Evolutionary conservation across 2,113 vertebrate genomes (phyloP), one percentile per base, ranked within the genome.

Genomic region (Lophotis ruficrista): DNA sequence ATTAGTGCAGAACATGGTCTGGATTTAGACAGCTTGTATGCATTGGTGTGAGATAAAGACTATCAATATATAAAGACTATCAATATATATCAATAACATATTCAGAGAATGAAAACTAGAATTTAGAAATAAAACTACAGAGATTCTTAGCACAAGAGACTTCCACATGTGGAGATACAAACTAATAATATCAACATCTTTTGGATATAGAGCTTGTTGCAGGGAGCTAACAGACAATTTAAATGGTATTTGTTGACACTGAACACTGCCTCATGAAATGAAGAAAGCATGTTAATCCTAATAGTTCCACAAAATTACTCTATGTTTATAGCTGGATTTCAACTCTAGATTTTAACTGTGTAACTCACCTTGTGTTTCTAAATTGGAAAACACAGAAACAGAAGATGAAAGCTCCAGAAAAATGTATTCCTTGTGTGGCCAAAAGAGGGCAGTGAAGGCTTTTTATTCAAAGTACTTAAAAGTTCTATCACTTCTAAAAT

Each of bases 371-470:
- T 17, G 4, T 51, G 41, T 43, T 90, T 92, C 48, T 72, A 72
- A 92, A 76, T 61, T 2, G 6, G 54, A 64, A 91, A 79, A 30
- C 21, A 79, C 21, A 79, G 53, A 75, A 82, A 57, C n/a, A 3
- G 25, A 81, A 91, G 17, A 70, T 43, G 12, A 12, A 43, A 15
- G 41, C 14, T 56, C 33, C 51, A 71, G 58, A 62, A 89, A 92
- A 56, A 47, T 5, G 5, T 70, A 73, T 80, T 86, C 69, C 65
- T 69, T 9, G 18, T 56, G 31, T 87, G 90, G 43, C 94, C 97
- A 94, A 92, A 89, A 97, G 95, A 94, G 94, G 95, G 96, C 96
- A 96, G 87, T 66, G 82, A 92, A 97, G 56, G 56, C 21, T 81
- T 94, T 86, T 61, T 27, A 84, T 51, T 88, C 43, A 24, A 90